phyloP scores from a whole-genome alignment of 1,140 invertebrate species.

The Helicoverpa armigera region DNA sequence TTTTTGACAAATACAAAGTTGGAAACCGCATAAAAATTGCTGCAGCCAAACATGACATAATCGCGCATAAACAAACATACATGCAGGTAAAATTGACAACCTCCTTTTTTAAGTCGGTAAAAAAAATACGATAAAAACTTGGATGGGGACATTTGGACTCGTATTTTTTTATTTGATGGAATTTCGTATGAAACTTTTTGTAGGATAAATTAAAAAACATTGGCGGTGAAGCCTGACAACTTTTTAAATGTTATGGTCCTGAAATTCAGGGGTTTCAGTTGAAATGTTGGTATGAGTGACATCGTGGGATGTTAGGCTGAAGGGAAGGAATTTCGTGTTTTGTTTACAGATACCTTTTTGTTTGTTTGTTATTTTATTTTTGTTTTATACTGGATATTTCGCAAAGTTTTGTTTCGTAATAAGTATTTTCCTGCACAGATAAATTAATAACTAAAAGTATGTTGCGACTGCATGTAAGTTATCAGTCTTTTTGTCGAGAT shows the following conservation, averaged over 20 bases:
- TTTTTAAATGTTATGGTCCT: slow-evolving; percentile 16
- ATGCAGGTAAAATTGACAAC: too few relatives aligned
- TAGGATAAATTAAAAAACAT: slow-evolving; percentile 23
- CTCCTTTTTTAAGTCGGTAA: too few relatives aligned
- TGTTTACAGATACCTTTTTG: background rate
- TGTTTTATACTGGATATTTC: background rate
- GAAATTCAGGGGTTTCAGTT: slow-evolving; percentile 14
- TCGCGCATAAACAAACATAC: too few relatives aligned
- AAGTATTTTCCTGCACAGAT: too few relatives aligned
- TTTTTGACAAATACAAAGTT: too few relatives aligned
- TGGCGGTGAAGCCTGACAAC: background rate
- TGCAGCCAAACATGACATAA: too few relatives aligned
- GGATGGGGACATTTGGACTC: background rate
- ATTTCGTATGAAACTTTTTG: background rate
- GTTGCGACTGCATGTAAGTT: too few relatives aligned
- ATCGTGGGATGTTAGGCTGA: background rate
- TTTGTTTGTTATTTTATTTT: background rate
- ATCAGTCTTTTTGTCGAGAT: too few relatives aligned
- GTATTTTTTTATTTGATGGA: background rate
- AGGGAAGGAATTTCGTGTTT: background rate
- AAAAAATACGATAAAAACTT: too few relatives aligned
- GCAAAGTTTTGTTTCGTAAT: too few relatives aligned
- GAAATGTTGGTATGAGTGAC: slow-evolving; percentile 4
- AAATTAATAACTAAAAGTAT: too few relatives aligned
- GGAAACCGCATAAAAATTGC: too few relatives aligned